Base-by-base conservation (phyloP, 64 coral and sea anemone genomes). In the Montipora cactus region DNA sequence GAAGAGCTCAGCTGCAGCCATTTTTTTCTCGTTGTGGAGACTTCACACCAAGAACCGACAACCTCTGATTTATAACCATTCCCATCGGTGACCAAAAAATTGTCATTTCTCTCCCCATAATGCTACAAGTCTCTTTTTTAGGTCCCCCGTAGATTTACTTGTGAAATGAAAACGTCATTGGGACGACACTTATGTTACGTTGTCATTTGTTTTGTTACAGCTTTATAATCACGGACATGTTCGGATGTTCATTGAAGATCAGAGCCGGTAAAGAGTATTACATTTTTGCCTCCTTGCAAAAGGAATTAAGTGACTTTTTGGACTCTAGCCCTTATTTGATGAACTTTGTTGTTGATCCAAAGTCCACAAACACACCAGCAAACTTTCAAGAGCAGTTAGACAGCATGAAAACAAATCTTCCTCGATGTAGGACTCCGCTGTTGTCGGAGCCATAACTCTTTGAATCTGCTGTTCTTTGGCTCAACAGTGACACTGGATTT, bases 151-250 rank as follows among this genome's bases (percentile, higher is more conserved):
- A 57, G 53, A 11, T 57, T 57, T 11, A 57, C 7, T 57, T 57
- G 53, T 11, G 1, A 57, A 57, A 8, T 8, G 53, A 57, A 57
- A 57, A 57, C 53, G 53, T 57, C 11, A 57, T 57, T 6, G 53
- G 53, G 53, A 57, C 53, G 0, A 57, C 6, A 57, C 75, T 13
- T 10, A 8, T 77, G 37, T 47, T 77, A 47, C 44, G 9, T 22
- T 70, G 3, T 86, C 18, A 19, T 22, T 47, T 23, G 16, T 15
- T 70, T 70, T 86, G 28, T 49, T 86, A 19, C 45, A 86, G 82
- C 18, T 86, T 86, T 86, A 49, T 64, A 62, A 86, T 86, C n/a
- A 86, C 45, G n/a, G 44, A 86, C 15, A 86, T 86, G 82, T 86
- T 23, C 49, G 82, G 82, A 15, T 86, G 82, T 50, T 49, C 82